phyloP scores from a whole-genome alignment of 2,113 vertebrate genomes.

The Abramis brama region DNA sequence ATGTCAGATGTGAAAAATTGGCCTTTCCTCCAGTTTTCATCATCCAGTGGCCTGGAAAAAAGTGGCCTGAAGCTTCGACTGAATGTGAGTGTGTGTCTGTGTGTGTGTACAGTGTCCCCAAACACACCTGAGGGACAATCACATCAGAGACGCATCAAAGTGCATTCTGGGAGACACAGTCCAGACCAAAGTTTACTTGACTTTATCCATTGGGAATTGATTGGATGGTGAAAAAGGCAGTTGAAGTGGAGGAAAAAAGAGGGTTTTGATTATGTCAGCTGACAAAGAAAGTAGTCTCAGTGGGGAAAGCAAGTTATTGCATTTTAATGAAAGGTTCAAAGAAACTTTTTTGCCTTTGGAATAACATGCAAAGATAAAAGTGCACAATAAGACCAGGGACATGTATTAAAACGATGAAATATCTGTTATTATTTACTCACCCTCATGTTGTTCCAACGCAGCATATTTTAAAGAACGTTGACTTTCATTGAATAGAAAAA shows the following conservation, averaged over 20 bases:
- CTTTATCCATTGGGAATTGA: not conserved
- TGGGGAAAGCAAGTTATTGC: not conserved
- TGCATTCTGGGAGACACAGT: slow-evolving; percentile 13
- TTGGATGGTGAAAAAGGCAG: not conserved
- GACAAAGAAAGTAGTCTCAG: not conserved
- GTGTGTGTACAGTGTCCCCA: not conserved
- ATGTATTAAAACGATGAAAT: not conserved
- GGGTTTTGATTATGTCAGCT: not conserved
- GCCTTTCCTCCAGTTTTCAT: slow-evolving; percentile 33
- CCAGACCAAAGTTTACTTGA: slow-evolving; percentile 16
- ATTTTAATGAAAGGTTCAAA: not conserved
- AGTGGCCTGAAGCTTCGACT: not conserved
- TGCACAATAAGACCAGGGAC: not conserved
- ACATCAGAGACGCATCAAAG: slow-evolving; percentile 25
- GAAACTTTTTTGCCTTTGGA: not conserved
- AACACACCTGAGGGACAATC: slow-evolving; percentile 19
- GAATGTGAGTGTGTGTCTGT: not conserved
- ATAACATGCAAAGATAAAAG: not conserved
- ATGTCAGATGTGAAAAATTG: slow-evolving; percentile 30
- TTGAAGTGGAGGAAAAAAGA: not conserved
- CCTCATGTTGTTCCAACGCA: not conserved
- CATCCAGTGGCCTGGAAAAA: slow-evolving; percentile 29
- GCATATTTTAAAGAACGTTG: not conserved
- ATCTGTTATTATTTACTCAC: not conserved
- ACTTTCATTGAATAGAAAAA: too few species aligned